Evolutionary conservation across 1,140 invertebrate genomes (phyloP).

Genomic region (Popillia japonica): DNA sequence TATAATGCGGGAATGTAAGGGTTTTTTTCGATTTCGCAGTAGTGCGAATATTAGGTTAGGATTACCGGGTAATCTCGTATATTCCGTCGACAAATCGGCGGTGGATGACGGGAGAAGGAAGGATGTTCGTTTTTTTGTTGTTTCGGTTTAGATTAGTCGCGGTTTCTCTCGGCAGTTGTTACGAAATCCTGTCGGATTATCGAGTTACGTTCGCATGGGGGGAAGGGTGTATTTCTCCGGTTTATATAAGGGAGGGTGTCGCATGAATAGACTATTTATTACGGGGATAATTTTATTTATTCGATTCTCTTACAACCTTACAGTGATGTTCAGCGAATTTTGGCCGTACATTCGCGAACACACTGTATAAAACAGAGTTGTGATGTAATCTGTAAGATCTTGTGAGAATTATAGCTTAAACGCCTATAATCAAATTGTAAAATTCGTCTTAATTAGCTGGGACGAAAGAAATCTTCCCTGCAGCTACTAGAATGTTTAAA

Average conservation of each 20-base stretch:
- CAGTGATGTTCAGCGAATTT: too few relatives aligned
- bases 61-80: constrained; percentile 43
- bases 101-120: not conserved
- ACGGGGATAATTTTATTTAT: not conserved
- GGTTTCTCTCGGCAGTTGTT: not conserved
- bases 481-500: too few relatives aligned
- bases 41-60: constrained; percentile 51
- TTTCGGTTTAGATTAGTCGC: not conserved
- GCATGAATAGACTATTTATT: not conserved
- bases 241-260: not conserved
- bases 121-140: not conserved
- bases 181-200: not conserved
- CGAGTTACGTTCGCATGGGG: not conserved
- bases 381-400: too few relatives aligned
- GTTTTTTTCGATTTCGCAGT: not conserved
- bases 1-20: constrained; percentile 38
- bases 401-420: too few relatives aligned
- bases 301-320: too few relatives aligned
- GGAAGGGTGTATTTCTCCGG: not conserved
- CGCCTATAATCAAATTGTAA: too few relatives aligned
- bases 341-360: too few relatives aligned
- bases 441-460: too few relatives aligned
- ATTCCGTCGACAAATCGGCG: not conserved
- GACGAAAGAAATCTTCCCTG: too few relatives aligned
- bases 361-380: too few relatives aligned